A percentile compares a stretch with the other conserved stretches of the same genome.
phyloP scores from a whole-genome alignment of 37 sponge, comb jelly and placozoan genomes.

The Beroe ovata region DNA sequence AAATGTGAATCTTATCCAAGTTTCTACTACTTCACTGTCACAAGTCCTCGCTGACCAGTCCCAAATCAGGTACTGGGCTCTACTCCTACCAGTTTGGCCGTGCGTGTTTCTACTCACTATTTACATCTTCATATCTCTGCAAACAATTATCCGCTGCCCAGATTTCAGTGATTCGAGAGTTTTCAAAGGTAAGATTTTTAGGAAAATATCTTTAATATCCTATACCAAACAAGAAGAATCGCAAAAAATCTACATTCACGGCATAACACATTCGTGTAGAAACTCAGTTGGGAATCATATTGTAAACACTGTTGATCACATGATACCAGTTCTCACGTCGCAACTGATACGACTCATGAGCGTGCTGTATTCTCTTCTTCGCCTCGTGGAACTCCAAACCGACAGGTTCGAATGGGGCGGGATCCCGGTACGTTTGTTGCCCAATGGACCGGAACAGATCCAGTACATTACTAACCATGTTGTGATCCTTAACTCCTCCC shows the following conservation, averaged over 20 bases:
- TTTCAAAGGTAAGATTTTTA: slow-evolving; percentile 44
- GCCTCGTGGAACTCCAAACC: slow-evolving; percentile 49
- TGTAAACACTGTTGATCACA: slow-evolving; percentile 30
- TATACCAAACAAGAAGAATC: no score
- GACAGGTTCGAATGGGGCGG: slow-evolving; percentile 38
- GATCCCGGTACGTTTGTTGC: slow-evolving; percentile 51
- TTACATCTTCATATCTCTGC: slow-evolving; percentile 5
- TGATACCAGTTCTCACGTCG: slow-evolving; percentile 15
- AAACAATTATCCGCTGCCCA: slow-evolving; percentile 46
- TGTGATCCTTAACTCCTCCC: slow-evolving; percentile 26
- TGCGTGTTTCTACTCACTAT: slow-evolving; percentile 42
- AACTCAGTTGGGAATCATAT: slow-evolving; percentile 19
- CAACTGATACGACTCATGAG: background rate
- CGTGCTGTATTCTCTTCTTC: background rate
- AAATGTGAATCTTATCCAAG: no score
- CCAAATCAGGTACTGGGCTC: slow-evolving; percentile 66
- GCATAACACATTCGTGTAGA: no score
- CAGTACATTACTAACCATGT: slow-evolving; percentile 38
- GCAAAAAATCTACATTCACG: no score
- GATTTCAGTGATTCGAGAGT: slow-evolving; percentile 43
- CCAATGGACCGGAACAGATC: slow-evolving; percentile 40
- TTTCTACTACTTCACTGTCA: no score
- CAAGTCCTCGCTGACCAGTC: no score
- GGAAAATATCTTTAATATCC: no score
- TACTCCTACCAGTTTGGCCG: slow-evolving; percentile 42